Base-by-base conservation (phyloP, 1,140 invertebrate genomes). In the Drosophila kohkoa region DNA sequence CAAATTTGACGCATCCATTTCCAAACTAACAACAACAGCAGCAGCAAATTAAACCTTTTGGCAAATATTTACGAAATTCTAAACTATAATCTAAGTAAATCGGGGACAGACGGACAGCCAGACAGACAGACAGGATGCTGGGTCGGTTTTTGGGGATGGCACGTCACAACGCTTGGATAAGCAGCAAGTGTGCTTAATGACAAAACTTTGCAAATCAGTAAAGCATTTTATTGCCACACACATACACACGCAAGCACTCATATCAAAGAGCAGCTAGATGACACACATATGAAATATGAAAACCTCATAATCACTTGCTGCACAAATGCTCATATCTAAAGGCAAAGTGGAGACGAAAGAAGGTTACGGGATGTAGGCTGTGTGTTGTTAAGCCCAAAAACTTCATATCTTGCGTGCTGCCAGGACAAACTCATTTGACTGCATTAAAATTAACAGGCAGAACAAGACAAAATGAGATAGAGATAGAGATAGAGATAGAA, bases 201-300 rank as follows among this genome's bases (percentile, higher is more conserved):
- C 77, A 88, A 87, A 87, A 87, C 77, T 87, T 87, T 87, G 77
- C 77, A 87, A 88, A 87, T 87, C 85, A 89, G 80, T 73, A 83
- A 77, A 80, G 76, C 83, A 88, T 77, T 86, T 86, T 88, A 88
- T 87, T 88, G 72, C 79, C 65, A 48, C 78, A 75, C 46, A 63
- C 79, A 76, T 49, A 55, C 57, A 46, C 71, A 74, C 51, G 78
- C 38, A 59, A 49, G 55, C 11, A 62, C 65, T 38, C 66, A 67
- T 77, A 71, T 79, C 65, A 68, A 77, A 70, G 57, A 69, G 57
- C 65, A 70, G 51, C 67, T 70, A 70, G 49, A 69, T 63, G 73
- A 41, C 54, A 59, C 15, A 82, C 66, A 85, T 81, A 62, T 77
- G 66, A 71, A 65, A 68, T 79, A 68, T 77, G 72, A 70, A 76